Evolutionary conservation across 2,888 invertebrate species (phyloP).

Genomic region (Pyrrhopygopsis socrates): DNA sequence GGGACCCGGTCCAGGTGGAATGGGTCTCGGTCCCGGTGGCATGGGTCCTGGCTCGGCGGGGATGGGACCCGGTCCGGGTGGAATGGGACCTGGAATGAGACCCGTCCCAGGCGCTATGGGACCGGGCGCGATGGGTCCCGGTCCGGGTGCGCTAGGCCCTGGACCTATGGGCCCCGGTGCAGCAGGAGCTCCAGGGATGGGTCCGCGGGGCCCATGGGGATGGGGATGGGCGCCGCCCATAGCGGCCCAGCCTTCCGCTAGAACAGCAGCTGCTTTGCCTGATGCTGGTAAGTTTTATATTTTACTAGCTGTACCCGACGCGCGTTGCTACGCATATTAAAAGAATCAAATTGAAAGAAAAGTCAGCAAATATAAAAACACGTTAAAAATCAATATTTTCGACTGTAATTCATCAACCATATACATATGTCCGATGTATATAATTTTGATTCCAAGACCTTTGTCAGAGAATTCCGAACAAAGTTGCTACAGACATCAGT

Average conservation of each 20-base stretch:
- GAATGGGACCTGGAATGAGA: conserved; percentile 17
- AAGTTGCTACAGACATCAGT: no score
- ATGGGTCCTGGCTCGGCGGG: background rate
- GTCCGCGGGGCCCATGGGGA: conserved; percentile 88
- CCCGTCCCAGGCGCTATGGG: conserved; percentile 14
- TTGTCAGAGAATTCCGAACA: no score
- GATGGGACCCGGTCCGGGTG: conserved; percentile 19
- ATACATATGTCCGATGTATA: no score
- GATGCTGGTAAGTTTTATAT: conserved; percentile 86
- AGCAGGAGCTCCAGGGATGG: conserved; percentile 14
- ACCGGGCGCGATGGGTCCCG: conserved; percentile 4
- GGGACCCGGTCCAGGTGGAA: conserved; percentile 7
- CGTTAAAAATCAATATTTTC: no score
- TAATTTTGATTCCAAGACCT: no score
- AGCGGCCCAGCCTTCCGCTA: conserved; percentile 89
- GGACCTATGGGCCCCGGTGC: conserved; percentile 26
- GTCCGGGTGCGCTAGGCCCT: conserved; percentile 17
- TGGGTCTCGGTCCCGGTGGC: conserved; percentile 7
- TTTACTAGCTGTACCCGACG: no score
- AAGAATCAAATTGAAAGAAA: no score
- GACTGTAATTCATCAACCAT: no score
- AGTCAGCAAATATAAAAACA: no score
- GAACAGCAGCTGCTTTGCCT: conserved; percentile 84
- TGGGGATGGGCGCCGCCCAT: conserved; percentile 91
- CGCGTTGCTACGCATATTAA: no score